Conservation (phyloP, 2,113 vertebrate genomes). For the Phyllostomus hastatus region DNA sequence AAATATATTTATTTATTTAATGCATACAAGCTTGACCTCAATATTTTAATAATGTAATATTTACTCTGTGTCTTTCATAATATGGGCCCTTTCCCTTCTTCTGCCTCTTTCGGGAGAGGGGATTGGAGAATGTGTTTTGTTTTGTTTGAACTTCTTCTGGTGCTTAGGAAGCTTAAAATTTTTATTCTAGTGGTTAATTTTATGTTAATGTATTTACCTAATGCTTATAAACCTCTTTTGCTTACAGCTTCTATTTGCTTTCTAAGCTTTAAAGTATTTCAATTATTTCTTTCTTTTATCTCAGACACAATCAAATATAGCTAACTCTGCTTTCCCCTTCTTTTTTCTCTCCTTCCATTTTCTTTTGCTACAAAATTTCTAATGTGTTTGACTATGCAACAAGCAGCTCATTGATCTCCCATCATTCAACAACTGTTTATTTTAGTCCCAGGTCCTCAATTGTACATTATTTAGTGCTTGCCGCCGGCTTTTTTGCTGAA, state of each 20-base stretch:
- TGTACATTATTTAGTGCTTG: neutral
- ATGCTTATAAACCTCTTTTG: neutral
- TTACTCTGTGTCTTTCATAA: neutral
- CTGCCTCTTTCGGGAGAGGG: too few species aligned
- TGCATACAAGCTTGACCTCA: neutral
- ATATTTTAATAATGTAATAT: neutral
- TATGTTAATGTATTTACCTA: neutral
- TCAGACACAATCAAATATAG: neutral
- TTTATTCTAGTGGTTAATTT: neutral
- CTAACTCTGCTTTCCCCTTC: neutral
- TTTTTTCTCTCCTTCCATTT: neutral
- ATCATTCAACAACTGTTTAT: neutral
- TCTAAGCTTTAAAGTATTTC: neutral
- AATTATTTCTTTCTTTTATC: neutral
- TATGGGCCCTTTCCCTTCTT: neutral
- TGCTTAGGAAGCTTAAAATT: neutral
- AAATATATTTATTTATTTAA: neutral
- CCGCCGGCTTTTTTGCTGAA: neutral
- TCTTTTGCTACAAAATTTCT: neutral
- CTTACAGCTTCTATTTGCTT: neutral
- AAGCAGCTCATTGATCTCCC: neutral
- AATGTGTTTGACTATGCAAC: neutral
- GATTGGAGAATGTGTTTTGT: neutral
- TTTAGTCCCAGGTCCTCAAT: neutral
- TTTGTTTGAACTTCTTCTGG: neutral